Base-by-base conservation (phyloP, 23 tunicate genomes). In the Trididemnum clinides region DNA sequence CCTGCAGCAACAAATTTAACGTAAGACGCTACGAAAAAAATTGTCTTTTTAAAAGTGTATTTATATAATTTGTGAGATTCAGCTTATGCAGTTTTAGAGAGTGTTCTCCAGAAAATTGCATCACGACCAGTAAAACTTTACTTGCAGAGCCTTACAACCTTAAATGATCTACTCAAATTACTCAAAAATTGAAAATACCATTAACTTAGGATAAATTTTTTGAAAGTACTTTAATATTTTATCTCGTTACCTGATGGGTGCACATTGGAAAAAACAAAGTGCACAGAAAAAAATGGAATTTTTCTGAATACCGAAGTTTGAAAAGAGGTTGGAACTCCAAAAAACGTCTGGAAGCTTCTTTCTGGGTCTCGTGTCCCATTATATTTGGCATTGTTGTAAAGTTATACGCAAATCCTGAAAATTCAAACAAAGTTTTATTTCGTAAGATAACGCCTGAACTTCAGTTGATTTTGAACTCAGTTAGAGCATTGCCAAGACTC, bases 221-320 rank as follows among this genome's bases (percentile, higher is more conserved):
- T 7, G 15, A 44, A 44, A 15, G 10, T 44, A 7, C 15, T 44
- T 10, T 44, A 15, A 44, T 10, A 51, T 28, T 44, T 44, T 7
- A 7, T 59, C 5, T 10, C 31, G 37, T 29, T 81, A 91, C 96
- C 88, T 91, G 25, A 35, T 85, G 54, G 26, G 82, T 69, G 62
- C 97, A 92, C 88, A 92, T 83, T 1, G 97, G 97, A 37, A 92
- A 92, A 54, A 81, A 85, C 73, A 92, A 59, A 19, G 97, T 81
- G 73, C 97, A 92, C 28, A 92, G 82, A 51, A 92, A 92, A 75
- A 92, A 92, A 22, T 64, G 88, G 0, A 92, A 65, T 1, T 87
- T 81, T 33, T 64, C 80, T n/a, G 97, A 92, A 33, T 90, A 92
- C 33, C 66, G 59, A 22, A 71, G 34, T 1, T 87, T 64, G 5